Evolutionary conservation across 2,113 vertebrate genomes (phyloP).

Genomic region (Hypocryptadius cinnamomeus): DNA sequence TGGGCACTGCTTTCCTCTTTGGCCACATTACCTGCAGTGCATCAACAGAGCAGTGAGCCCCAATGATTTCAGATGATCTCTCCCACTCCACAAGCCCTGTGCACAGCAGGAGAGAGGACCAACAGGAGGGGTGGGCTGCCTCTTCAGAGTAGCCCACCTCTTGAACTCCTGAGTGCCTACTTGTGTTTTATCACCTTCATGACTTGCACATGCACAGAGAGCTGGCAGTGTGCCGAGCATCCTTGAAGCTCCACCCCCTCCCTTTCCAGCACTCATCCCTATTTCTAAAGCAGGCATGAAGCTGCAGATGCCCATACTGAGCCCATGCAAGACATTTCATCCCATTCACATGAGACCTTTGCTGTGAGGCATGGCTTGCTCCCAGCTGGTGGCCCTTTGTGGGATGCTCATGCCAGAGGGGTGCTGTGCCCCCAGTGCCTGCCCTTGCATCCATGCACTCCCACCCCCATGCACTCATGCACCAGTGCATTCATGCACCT

Average conservation of each 20-base stretch:
- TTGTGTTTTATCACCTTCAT: background rate
- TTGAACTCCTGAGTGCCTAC: background rate
- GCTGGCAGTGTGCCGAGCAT: fast-evolving
- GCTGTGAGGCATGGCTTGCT: background rate
- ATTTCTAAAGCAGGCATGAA: background rate
- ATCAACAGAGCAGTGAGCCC: background rate
- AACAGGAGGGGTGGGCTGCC: background rate
- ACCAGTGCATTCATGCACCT: background rate
- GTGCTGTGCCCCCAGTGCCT: background rate
- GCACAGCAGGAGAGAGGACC: background rate
- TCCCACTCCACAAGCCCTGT: background rate
- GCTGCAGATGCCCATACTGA: background rate
- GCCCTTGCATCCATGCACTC: too few species aligned
- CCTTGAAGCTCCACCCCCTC: background rate
- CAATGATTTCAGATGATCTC: background rate
- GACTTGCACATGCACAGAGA: background rate
- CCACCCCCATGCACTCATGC: background rate
- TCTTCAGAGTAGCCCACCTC: background rate
- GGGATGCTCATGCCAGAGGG: background rate
- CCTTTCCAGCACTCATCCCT: background rate
- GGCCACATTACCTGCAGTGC: background rate
- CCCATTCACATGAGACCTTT: fast-evolving
- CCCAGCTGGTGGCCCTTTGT: background rate
- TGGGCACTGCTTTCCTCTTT: background rate
- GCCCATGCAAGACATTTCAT: background rate